A percentile compares a stretch with the other conserved stretches of the same genome.
Evolutionary conservation across 2,888 invertebrate species (phyloP).

Genomic region (Drosophila flavopinicola): DNA sequence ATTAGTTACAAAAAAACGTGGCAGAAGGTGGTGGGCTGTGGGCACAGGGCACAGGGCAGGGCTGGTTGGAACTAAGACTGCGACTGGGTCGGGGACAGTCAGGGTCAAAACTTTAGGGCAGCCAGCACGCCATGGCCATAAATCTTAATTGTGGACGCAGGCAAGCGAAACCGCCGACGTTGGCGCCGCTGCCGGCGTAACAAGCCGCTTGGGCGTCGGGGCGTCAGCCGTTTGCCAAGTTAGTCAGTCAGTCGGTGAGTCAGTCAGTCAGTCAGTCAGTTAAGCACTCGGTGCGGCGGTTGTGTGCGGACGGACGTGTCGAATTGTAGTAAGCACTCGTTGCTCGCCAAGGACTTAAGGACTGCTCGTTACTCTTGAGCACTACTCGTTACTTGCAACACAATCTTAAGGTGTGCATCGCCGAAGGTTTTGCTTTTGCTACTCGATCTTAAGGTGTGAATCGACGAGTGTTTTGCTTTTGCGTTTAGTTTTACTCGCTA

Average conservation of each 20-base stretch:
- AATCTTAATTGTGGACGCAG: conserved; percentile 74
- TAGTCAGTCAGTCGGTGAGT: conserved; percentile 27
- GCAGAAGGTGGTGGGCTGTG: conserved; percentile 29
- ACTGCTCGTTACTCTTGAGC: conserved; percentile 1
- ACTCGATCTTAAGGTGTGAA: too few relatives aligned
- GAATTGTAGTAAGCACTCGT: not conserved
- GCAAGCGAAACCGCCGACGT: conserved; percentile 64
- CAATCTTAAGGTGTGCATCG: too few relatives aligned
- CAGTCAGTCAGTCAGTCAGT: conserved; percentile 27
- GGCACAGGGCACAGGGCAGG: conserved; percentile 24
- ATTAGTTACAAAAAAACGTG: conserved; percentile 47
- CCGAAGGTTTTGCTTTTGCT: too few relatives aligned
- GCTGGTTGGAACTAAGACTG: conserved; percentile 7
- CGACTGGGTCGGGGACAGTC: conserved; percentile 21
- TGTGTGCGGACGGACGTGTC: not conserved
- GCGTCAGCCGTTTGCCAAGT: conserved; percentile 20
- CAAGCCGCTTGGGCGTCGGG: conserved; percentile 10
- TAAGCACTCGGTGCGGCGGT: conserved; percentile 14
- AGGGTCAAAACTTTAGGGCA: conserved; percentile 55
- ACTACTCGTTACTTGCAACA: too few relatives aligned
- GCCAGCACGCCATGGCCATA: conserved; percentile 74
- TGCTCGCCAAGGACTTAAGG: not conserved
- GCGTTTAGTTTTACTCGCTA: too few relatives aligned
- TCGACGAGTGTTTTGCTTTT: too few relatives aligned
- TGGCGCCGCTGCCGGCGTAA: conserved; percentile 25